Evolutionary conservation across 2,888 invertebrate species (phyloP), one percentile per base, ranked within the genome.

Genomic region (Palloptera scutellata): DNA sequence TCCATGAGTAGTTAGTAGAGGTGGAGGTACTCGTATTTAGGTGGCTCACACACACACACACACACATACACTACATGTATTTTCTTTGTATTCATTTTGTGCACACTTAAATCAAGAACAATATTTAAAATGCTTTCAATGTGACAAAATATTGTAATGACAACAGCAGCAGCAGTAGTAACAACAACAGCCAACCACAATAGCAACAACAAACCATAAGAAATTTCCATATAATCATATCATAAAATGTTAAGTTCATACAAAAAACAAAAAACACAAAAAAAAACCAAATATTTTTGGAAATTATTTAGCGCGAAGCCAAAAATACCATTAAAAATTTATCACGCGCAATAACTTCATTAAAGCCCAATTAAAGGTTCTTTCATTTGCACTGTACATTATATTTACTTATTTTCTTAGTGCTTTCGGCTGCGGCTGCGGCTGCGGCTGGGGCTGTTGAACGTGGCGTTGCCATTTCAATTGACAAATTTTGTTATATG

Each of bases 301-400:
- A 52, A 9, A 55, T 30, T 20, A 19, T 30, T 30, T 30, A 30
- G 40, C 61, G 40, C 11, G 20, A 15, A 55, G 57, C 48, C 66
- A 58, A 51, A 58, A 43, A 30, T 65, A 43, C 59, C 41, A 60
- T 66, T 63, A 66, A 63, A 51, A 69, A 64, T 63, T 63, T 69
- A 66, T 66, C 64, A 63, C 60, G 69, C 54, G 55, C 52, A 69
- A 64, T 59, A 64, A 63, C 62, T 69, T 61, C 17, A 61, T 63
- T 69, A 58, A 48, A 19, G 53, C 45, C 45, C 59, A 66, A 66
- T 63, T 53, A 19, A 64, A 59, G 17, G 20, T 51, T 42, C 15
- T 20, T 40, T 15, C n/a, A 17, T 15, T 19, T 42, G 43, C 20
- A 45, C 30, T 54, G 9, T 5, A 55, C 45, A 55, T 45, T 63